These are phyloP conservation scores for Drosophila lowei DNA, from an alignment of 1,140 invertebrate species.

Conservation along the genomic window DNA sequence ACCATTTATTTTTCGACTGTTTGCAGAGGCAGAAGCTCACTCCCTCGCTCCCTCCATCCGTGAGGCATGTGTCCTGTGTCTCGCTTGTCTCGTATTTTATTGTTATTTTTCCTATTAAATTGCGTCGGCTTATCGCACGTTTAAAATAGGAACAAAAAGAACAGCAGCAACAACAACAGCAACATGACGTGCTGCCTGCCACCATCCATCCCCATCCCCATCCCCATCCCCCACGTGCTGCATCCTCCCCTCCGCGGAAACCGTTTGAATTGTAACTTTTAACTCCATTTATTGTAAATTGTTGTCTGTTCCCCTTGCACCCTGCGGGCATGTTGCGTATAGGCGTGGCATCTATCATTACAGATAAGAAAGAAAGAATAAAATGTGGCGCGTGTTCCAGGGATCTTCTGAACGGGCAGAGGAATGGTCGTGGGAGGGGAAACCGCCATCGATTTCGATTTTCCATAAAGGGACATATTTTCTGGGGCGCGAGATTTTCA, in stretches of 20 bases:
- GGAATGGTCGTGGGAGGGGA: too few species aligned
- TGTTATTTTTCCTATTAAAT: slow-evolving; percentile 82
- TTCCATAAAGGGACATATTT: slow-evolving; percentile 28
- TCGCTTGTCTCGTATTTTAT: slow-evolving; percentile 73
- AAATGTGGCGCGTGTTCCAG: slow-evolving; percentile 53
- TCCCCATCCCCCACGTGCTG: not conserved
- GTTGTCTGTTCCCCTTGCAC: slow-evolving; percentile 43
- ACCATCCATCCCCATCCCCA: not conserved
- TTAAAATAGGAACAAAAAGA: slow-evolving; percentile 71
- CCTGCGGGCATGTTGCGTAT: slow-evolving; percentile 43
- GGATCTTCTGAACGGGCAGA: slow-evolving; percentile 4
- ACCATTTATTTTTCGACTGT: slow-evolving; percentile 75
- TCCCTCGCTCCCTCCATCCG: not conserved
- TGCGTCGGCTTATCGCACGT: slow-evolving; percentile 80
- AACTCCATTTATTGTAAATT: slow-evolving; percentile 82
- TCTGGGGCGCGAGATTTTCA: too few species aligned
- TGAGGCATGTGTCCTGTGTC: slow-evolving; percentile 26
- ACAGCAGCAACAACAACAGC: slow-evolving; percentile 26
- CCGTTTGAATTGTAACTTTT: slow-evolving; percentile 79
- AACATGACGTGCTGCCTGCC: slow-evolving; percentile 16
- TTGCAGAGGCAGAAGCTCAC: slow-evolving; percentile 48
- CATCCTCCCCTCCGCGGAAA: slow-evolving; percentile 26
- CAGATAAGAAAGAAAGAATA: slow-evolving; percentile 60
- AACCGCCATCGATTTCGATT: slow-evolving; percentile 35
- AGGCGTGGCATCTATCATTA: slow-evolving; percentile 75